A percentile compares a stretch with the other conserved stretches of the same genome.
These are phyloP conservation scores for Alethe castanea DNA, from an alignment of 2,113 vertebrate genomes.

Conservation along the genomic window DNA sequence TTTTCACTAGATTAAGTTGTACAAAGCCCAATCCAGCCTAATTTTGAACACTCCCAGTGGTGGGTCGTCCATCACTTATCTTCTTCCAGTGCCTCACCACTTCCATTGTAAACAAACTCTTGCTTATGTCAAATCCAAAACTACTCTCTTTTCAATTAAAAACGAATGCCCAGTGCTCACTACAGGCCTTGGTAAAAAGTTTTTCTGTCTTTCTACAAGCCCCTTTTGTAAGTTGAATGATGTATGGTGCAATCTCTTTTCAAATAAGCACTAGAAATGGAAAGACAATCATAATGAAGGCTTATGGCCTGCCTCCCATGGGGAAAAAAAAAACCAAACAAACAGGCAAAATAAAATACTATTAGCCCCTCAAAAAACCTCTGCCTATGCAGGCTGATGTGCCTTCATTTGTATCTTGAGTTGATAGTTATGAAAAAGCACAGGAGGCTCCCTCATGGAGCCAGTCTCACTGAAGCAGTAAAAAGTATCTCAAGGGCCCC, in stretches of 20 bases:
- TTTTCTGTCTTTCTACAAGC: not conserved
- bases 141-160: not conserved
- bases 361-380: not conserved
- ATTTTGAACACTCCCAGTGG: not conserved
- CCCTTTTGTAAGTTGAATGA: not conserved
- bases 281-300: not conserved
- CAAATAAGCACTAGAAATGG: not conserved
- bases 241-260: not conserved
- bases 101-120: not conserved
- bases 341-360: not conserved
- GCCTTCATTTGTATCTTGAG: not conserved
- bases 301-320: not conserved
- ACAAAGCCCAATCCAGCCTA: not conserved
- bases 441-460: fast-evolving
- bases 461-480: not conserved
- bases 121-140: not conserved
- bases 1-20: not conserved
- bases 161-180: not conserved
- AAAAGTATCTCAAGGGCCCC: not conserved
- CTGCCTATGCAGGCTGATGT: not conserved
- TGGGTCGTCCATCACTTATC: not conserved
- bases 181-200: not conserved
- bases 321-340: not conserved
- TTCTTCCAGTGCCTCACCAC: not conserved
- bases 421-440: not conserved